Conservation (phyloP, 2,113 vertebrate genomes). For the Pseudolaguvia tuberculata region DNA sequence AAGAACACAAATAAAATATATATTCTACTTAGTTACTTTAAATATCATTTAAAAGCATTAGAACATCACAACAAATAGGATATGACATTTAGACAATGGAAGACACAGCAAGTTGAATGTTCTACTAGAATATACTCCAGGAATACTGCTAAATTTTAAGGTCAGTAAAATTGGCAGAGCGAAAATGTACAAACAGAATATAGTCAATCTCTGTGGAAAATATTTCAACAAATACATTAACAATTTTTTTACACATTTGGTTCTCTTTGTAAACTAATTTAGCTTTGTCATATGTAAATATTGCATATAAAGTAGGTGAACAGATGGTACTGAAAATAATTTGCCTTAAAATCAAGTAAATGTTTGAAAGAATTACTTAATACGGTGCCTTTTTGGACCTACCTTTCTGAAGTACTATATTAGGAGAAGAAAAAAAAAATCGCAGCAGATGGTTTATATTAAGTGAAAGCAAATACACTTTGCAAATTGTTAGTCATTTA, state of each 20-base stretch:
- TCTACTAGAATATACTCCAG: conserved; percentile 64
- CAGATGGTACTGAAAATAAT: conserved; percentile 37
- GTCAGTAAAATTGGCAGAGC: conserved; percentile 76
- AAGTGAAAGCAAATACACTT: conserved; percentile 5
- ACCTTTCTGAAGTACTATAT: conserved; percentile 7
- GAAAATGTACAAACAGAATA: conserved; percentile 77
- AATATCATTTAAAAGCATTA: conserved; percentile 66
- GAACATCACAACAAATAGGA: conserved; percentile 68
- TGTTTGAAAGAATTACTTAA: conserved; percentile 12
- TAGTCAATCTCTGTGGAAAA: conserved; percentile 72
- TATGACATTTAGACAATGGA: conserved; percentile 75
- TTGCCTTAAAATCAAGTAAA: conserved; percentile 23
- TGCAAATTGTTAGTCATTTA: conserved; percentile 17
- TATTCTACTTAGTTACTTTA: conserved; percentile 69
- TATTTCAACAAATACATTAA: conserved; percentile 71
- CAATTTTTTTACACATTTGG: conserved; percentile 75
- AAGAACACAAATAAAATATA: conserved; percentile 77
- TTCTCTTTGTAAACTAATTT: conserved; percentile 85
- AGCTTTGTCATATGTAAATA: conserved; percentile 65
- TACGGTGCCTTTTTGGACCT: conserved; percentile 35
- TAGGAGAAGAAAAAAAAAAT: conserved; percentile 5
- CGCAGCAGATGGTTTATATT: conserved; percentile 2
- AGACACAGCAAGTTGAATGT: conserved; percentile 73
- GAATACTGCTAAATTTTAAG: conserved; percentile 68
- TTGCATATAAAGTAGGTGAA: conserved; percentile 72